Base-by-base conservation (phyloP, 2,888 invertebrate species). In the Tipula lateralis region DNA sequence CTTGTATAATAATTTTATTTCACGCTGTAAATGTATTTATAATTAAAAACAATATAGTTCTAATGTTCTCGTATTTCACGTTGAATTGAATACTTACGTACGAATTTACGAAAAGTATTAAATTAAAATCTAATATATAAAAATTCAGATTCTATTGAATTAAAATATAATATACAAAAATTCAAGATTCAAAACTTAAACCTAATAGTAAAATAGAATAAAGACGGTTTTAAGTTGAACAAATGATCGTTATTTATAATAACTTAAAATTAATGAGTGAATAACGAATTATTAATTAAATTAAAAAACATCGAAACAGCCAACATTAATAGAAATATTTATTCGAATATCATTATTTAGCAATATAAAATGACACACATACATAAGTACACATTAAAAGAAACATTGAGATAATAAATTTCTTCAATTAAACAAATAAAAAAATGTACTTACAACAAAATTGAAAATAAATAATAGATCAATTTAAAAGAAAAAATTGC, bases 261-360 rank as follows among this genome's bases (percentile, higher is more conserved):
- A 50, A 50, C 44, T 50, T 50, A 50, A 50, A 50, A 50, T 50
- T 50, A 50, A 50, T 16, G 6, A 50, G 16, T 50, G 44, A 50
- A 13, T 39, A 12, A 39, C 39, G 39, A 39, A 39, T 39, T 39
- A 50, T 50, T 50, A 50, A 50, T 50, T 50, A 50, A 50, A 16
- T 50, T 50, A 66, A 66, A 66, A 66, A 66, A 66, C 66, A 66
- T 66, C 9, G 66, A 66, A 66, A 66, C 66, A 66, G 66, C 66
- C 66, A 66, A 66, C 66, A 66, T 66, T 9, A 66, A 66, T 66
- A 66, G 66, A 66, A 66, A 66, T 24, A 66, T 66, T 7, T 24
- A 66, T 24, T 66, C 66, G 24, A 66, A 66, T 66, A 24, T 66
- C 66, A 66, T 24, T 66, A 24, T 66, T 66, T 66, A 66, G 66